These are phyloP conservation scores for Gulo gulo DNA, from an alignment of 2,113 vertebrate genomes.

Conservation along the genomic window DNA sequence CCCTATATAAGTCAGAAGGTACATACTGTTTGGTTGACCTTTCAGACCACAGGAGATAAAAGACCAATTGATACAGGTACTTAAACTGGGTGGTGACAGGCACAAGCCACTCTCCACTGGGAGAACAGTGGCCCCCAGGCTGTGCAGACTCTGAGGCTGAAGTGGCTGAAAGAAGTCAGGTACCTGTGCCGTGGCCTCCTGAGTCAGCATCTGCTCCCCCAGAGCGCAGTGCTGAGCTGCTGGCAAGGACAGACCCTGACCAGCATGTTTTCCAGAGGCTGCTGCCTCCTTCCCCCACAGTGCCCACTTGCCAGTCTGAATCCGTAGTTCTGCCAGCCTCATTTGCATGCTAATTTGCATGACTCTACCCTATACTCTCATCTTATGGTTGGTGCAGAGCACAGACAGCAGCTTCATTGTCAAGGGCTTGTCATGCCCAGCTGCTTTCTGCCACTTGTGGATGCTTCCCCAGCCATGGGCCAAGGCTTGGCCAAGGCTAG, in stretches of 20 bases:
- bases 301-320: constrained; percentile 15
- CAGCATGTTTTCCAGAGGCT: background rate
- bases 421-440: constrained; percentile 39
- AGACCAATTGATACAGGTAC: background rate
- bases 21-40: background rate
- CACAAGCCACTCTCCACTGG: background rate
- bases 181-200: background rate
- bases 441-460: constrained; percentile 45
- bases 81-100: background rate
- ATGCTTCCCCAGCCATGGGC: constrained; percentile 31
- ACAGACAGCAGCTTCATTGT: constrained; percentile 67
- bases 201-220: background rate
- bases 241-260: background rate
- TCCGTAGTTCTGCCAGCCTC: constrained; percentile 44
- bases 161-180: background rate
- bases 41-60: constrained; percentile 31
- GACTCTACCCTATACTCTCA: constrained; percentile 36
- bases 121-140: background rate
- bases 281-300: background rate
- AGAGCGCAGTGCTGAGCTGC: background rate
- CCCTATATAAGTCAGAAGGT: background rate
- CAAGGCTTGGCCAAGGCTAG: background rate
- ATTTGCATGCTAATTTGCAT: constrained; percentile 76
- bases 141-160: background rate
- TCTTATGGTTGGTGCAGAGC: constrained; percentile 12